A percentile compares a stretch with the other conserved stretches of the same genome.
phyloP scores from a whole-genome alignment of 2,797 vertebrate genomes.

The Megalops cyprinoides region DNA sequence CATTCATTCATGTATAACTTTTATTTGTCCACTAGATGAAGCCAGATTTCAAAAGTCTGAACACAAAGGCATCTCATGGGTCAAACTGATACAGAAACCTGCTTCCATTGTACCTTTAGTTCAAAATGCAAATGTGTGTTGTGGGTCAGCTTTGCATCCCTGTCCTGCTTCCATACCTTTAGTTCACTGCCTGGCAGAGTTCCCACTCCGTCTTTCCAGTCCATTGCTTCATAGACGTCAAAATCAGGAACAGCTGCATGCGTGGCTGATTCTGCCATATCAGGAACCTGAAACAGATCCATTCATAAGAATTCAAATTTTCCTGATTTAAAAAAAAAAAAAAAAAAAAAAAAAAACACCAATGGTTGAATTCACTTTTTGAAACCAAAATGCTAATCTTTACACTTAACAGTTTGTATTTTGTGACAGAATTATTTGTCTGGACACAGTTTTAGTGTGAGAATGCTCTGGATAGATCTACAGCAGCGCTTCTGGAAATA shows the following conservation, averaged over 20 bases:
- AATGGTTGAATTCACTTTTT: neutral
- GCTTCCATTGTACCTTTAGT: too few relatives aligned
- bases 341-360: slow-evolving; percentile 2
- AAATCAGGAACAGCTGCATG: slow-evolving; percentile 78
- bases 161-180: slow-evolving; percentile 70
- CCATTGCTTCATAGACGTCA: slow-evolving; percentile 84
- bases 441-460: too few relatives aligned
- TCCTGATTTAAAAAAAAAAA: neutral
- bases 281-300: slow-evolving; percentile 12
- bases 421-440: neutral
- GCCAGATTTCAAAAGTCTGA: neutral
- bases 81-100: neutral
- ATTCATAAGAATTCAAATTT: neutral
- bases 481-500: too few relatives aligned
- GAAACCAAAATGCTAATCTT: too few relatives aligned
- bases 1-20: neutral
- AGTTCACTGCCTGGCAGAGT: slow-evolving; percentile 83
- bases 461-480: too few relatives aligned
- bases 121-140: too few relatives aligned
- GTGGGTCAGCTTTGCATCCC: too few relatives aligned
- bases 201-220: slow-evolving; percentile 85
- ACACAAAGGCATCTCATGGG: neutral
- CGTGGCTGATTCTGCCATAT: slow-evolving; percentile 76
- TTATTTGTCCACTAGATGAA: neutral
- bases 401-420: too few relatives aligned